Evolutionary conservation across 2,113 vertebrate genomes (phyloP), one percentile per base, ranked within the genome.

Genomic region (Lophura nycthemera): DNA sequence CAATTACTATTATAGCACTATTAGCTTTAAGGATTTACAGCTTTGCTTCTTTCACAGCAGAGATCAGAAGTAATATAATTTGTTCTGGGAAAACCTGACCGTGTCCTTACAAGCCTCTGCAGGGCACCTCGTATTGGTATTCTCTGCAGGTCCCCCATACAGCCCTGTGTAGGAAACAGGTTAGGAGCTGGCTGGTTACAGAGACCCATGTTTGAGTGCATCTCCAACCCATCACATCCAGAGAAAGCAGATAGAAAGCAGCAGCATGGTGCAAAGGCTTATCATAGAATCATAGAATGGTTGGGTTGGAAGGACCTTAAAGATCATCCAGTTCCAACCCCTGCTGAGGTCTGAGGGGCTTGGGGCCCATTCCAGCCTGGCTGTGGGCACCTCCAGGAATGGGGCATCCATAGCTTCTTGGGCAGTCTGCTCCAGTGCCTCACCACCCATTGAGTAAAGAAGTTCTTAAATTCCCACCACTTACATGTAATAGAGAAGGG

Each of bases 21-120:
- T 83, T 86, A 83, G 57, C 75, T 92, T 83, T 60, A 43, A 92
- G 79, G 87, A 93, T 95, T 92, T 91, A 32, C 21, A 83, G 81
- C 63, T 90, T 91, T 91, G 22, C 40, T 65, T 71, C 70, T 91
- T 80, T 86, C 52, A 89, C 50, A 80, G 43, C n/a, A 86, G 76
- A 95, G 65, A 11, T 88, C 7, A 1, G 24, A 81, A 95, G n/a
- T 43, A 40, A 82, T 5, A 69, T 70, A 93, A 90, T 78, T 69
- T 88, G 18, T 63, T 72, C 40, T 70, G 27, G 36, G 38, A 72
- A 78, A 92, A 78, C 57, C 83, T 84, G 47, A 29, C 7, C 0
- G 0, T 78, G 61, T 78, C 78, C 59, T 79, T 79, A 45, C 45
- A 76, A 79, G 40, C 14, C 11, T 69, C 80, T 69, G 30, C 34